A percentile compares a stretch with the other conserved stretches of the same genome.
These are phyloP conservation scores for Odocoileus hemionus DNA, from an alignment of 2,113 vertebrate species.

Conservation along the genomic window DNA sequence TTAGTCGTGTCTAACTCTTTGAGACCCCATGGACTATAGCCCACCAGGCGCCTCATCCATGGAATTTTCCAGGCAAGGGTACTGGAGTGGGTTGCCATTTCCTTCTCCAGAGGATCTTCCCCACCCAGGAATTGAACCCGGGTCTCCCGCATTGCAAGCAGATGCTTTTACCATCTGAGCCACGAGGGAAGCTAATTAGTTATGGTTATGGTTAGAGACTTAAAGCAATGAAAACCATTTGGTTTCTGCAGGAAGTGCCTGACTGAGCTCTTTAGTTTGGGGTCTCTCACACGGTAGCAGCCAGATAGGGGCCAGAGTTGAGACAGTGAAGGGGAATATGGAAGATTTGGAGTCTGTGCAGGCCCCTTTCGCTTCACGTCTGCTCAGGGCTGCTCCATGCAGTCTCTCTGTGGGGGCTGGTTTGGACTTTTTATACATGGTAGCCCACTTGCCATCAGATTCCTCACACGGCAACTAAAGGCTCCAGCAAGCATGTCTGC, in stretches of 20 bases:
- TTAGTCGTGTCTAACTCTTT: rapidly evolving
- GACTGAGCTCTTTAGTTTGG: not conserved
- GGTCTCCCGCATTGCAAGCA: no score
- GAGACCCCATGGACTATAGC: not conserved
- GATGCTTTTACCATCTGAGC: not conserved
- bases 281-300: not conserved
- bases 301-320: not conserved
- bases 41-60: not conserved
- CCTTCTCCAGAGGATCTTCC: no score
- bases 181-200: not conserved
- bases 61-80: not conserved
- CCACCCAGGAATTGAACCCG: rapidly evolving
- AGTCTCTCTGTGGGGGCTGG: not conserved
- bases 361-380: not conserved
- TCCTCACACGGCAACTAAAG: rapidly evolving
- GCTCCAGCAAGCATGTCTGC: not conserved
- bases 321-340: rapidly evolving
- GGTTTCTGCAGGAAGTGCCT: not conserved
- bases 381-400: no score
- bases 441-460: not conserved
- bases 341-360: not conserved
- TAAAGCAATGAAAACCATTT: not conserved
- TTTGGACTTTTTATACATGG: not conserved
- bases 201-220: not conserved
- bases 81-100: not conserved